Percentiles rank a stretch among this genome's conserved stretches.
Evolutionary conservation across 37 sponge, comb jelly and placozoan species (phyloP).

Genomic region (Halisarca cf. caerulea): DNA sequence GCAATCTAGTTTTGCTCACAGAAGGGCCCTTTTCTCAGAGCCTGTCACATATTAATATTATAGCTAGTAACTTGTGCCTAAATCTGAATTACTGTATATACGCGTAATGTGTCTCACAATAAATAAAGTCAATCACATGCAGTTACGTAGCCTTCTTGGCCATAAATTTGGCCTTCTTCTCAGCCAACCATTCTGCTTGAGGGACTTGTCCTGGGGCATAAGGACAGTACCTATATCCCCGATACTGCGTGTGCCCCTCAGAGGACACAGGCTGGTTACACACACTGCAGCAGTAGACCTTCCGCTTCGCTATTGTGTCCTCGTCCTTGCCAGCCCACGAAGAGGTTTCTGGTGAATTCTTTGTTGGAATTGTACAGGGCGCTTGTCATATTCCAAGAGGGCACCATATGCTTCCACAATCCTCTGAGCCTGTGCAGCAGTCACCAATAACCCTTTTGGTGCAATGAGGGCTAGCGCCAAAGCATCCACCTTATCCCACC

Average conservation of each 20-base stretch:
- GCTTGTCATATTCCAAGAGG: conserved; percentile 32
- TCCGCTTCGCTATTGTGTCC: too few species aligned
- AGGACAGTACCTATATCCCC: conserved; percentile 32
- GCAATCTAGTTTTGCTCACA: too few species aligned
- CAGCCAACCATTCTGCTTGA: conserved; percentile 12
- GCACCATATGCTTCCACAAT: background rate
- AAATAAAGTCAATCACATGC: too few species aligned
- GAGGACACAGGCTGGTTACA: conserved; percentile 23
- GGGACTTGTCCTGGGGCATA: conserved; percentile 23
- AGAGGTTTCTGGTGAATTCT: background rate
- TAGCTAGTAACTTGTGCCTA: too few species aligned
- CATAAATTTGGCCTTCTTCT: too few species aligned
- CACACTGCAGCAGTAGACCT: too few species aligned
- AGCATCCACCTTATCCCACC: conserved; percentile 42
- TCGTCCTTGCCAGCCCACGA: background rate
- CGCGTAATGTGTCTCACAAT: too few species aligned
- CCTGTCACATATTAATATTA: too few species aligned
- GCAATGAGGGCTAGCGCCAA: conserved; percentile 1
- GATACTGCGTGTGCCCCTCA: conserved; percentile 38
- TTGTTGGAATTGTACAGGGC: background rate
- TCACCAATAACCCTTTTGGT: conserved; percentile 6
- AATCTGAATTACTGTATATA: too few species aligned
- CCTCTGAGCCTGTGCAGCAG: background rate
- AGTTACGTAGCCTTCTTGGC: too few species aligned
- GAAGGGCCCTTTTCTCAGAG: too few species aligned